Percentiles rank a stretch among this genome's conserved stretches.
These are phyloP conservation scores for Mirza zaza DNA, from an alignment of 2,113 vertebrate genomes.

Conservation along the genomic window DNA sequence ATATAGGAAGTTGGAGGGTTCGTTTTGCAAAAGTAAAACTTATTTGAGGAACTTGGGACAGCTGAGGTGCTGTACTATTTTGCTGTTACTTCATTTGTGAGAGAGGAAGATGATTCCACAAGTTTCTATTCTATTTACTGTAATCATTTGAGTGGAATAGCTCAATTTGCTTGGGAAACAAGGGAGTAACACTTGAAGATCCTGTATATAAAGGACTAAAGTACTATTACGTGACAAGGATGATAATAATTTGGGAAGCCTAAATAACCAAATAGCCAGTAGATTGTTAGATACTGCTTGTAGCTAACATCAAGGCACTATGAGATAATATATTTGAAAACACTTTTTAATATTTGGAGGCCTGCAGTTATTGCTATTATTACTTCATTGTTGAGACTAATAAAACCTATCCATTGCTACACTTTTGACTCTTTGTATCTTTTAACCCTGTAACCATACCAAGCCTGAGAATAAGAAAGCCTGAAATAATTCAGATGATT, in stretches of 20 bases:
- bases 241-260: background rate
- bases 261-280: background rate
- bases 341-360: background rate
- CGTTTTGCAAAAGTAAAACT: conserved; percentile 84
- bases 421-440: background rate
- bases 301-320: background rate
- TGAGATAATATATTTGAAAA: conserved; percentile 23
- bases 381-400: background rate
- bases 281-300: background rate
- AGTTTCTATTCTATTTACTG: conserved; percentile 74
- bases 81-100: conserved; percentile 69
- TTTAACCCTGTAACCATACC: background rate
- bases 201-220: background rate
- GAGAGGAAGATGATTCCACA: conserved; percentile 84
- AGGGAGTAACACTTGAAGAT: background rate
- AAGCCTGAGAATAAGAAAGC: background rate
- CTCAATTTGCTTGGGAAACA: conserved; percentile 44
- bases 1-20: conserved; percentile 75
- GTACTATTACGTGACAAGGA: background rate
- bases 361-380: background rate
- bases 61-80: conserved; percentile 69
- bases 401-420: background rate
- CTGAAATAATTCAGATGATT: background rate
- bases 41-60: conserved; percentile 85
- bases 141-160: conserved; percentile 37